phyloP scores from a whole-genome alignment of 2,888 invertebrate species.

The Hesperia comma region DNA sequence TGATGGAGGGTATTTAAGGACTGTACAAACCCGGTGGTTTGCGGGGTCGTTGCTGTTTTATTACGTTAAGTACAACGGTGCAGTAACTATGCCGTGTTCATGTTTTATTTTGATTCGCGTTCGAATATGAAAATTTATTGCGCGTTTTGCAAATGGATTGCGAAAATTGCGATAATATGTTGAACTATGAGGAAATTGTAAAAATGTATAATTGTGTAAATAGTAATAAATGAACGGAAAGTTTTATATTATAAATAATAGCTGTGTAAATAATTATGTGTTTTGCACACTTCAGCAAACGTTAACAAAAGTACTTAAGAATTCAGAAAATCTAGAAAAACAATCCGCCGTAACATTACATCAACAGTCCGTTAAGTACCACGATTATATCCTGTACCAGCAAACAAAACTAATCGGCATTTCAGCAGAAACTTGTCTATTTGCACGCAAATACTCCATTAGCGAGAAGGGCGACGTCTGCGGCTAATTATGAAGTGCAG shows the following conservation, averaged over 20 bases:
- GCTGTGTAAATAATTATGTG: too few relatives aligned
- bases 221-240: not conserved
- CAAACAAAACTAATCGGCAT: not conserved
- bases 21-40: conserved; percentile 65
- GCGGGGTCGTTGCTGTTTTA: conserved; percentile 49
- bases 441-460: conserved; percentile 25
- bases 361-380: not conserved
- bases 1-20: conserved; percentile 72
- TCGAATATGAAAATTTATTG: not conserved
- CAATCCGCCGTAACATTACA: too few relatives aligned
- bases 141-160: not conserved
- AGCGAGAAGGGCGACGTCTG: conserved; percentile 54
- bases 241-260: too few relatives aligned
- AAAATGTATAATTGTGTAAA: not conserved
- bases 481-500: conserved; percentile 76
- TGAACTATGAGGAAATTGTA: not conserved
- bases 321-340: too few relatives aligned
- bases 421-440: not conserved
- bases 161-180: not conserved
- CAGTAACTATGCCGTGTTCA: conserved; percentile 70
- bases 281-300: too few relatives aligned
- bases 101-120: conserved; percentile 36
- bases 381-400: not conserved
- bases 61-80: conserved; percentile 50
- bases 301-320: too few relatives aligned